Evolutionary conservation across 1,140 invertebrate genomes (phyloP).

Genomic region (Drosophila nigromelanica): DNA sequence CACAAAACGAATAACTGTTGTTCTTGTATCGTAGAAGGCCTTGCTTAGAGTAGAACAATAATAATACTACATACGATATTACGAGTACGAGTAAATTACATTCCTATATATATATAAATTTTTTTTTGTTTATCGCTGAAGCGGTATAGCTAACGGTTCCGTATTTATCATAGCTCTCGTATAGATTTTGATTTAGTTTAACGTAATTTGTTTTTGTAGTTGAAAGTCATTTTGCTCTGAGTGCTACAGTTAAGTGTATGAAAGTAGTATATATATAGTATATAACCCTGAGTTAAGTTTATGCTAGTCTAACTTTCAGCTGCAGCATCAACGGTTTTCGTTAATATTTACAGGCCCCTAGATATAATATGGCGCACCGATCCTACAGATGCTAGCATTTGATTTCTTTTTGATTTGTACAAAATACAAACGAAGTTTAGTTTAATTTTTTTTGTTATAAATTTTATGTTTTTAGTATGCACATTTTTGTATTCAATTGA

Average conservation of each 20-base stretch:
- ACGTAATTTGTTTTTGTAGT: constrained; percentile 13
- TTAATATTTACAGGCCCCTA: constrained; percentile 60
- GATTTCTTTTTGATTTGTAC: constrained; percentile 49
- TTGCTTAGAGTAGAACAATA: constrained; percentile 38
- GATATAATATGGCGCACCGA: constrained; percentile 53
- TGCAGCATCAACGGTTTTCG: constrained; percentile 42
- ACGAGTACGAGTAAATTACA: constrained; percentile 29
- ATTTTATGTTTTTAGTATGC: constrained; percentile 14
- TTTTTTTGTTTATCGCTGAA: constrained; percentile 1
- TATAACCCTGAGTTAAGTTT: constrained; percentile 75
- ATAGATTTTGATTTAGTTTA: constrained; percentile 65
- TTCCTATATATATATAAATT: neutral
- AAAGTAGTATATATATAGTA: constrained; percentile 25
- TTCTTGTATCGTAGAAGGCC: constrained; percentile 36
- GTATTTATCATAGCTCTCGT: constrained; percentile 21
- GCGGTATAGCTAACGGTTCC: constrained; percentile 14
- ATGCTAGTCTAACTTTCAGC: constrained; percentile 60
- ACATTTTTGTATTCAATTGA: constrained; percentile 16
- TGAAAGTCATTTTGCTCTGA: constrained; percentile 52
- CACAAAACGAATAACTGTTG: constrained; percentile 59
- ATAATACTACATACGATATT: constrained; percentile 55
- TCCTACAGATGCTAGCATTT: constrained; percentile 67
- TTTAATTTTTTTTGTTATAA: neutral
- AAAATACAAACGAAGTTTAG: constrained; percentile 12
- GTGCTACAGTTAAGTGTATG: constrained; percentile 13